These are phyloP conservation scores for Miichthys miiuy DNA, from an alignment of 2,797 vertebrate genomes.

Conservation along the genomic window DNA sequence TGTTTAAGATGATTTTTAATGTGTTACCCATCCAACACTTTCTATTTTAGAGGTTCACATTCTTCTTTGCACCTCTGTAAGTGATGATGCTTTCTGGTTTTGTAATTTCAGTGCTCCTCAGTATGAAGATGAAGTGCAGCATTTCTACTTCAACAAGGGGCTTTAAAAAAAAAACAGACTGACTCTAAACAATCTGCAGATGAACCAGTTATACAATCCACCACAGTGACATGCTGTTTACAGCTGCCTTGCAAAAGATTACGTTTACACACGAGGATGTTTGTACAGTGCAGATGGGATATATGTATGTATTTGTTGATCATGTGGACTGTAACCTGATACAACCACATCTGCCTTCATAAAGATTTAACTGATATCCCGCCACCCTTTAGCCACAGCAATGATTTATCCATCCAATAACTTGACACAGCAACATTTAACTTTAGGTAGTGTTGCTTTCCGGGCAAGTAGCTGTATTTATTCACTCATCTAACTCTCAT, in stretches of 20 bases:
- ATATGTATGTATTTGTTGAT: constrained; percentile 5
- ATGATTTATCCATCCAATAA: background rate
- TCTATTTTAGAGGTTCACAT: background rate
- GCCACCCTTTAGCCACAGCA: background rate
- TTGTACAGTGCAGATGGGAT: constrained; percentile 25
- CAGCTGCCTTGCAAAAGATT: constrained; percentile 2
- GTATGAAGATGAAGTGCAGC: background rate
- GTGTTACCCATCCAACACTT: background rate
- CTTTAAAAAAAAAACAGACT: background rate
- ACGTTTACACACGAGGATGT: background rate
- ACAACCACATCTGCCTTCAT: constrained; percentile 22
- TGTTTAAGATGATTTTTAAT: background rate
- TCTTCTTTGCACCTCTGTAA: background rate
- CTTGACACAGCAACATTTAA: background rate
- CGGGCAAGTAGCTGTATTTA: background rate
- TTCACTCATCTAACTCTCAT: background rate
- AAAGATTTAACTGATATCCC: background rate
- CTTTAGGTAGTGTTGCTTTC: background rate
- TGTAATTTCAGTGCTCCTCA: background rate
- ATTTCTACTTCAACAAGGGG: background rate
- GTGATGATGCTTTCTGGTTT: background rate
- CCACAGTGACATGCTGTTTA: background rate
- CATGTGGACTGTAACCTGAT: constrained; percentile 15
- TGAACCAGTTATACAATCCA: background rate
- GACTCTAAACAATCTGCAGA: constrained; percentile 16